Evolutionary conservation across 2,888 invertebrate species (phyloP).

Genomic region (Rhaphigaster nebulosa): DNA sequence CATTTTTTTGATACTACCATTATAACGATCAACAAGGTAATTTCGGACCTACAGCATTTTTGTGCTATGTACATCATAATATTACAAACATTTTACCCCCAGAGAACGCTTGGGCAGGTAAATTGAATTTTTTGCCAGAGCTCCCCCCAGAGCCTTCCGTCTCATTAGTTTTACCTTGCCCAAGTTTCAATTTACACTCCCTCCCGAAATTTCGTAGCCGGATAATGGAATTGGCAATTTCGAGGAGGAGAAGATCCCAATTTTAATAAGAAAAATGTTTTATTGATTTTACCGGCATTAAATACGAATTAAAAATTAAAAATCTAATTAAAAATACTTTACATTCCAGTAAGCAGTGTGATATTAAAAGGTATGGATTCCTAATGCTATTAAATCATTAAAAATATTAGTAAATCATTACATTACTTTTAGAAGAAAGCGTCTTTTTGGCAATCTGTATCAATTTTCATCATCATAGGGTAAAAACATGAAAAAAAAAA

Average conservation of each 20-base stretch:
- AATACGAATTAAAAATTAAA: neutral
- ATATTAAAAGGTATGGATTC: too few relatives aligned
- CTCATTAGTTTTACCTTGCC: conserved; percentile 37
- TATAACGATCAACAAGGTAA: neutral
- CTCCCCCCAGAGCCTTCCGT: neutral
- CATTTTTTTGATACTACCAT: neutral
- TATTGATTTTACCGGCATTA: neutral
- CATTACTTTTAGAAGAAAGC: too few relatives aligned
- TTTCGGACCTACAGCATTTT: neutral
- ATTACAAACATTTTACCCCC: neutral
- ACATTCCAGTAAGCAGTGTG: neutral
- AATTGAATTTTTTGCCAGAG: conserved; percentile 7
- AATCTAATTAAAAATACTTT: too few relatives aligned
- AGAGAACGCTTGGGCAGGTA: neutral
- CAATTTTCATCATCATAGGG: too few relatives aligned
- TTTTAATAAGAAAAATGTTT: neutral
- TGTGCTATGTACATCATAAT: neutral
- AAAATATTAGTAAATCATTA: too few relatives aligned
- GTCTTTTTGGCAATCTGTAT: too few relatives aligned
- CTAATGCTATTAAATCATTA: too few relatives aligned
- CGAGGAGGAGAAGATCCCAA: neutral
- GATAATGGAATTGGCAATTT: conserved; percentile 26
- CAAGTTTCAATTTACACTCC: conserved; percentile 31
- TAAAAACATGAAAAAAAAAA: too few relatives aligned
- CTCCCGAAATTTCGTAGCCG: neutral